phyloP scores from a whole-genome alignment of 1,140 invertebrate species.

The Drosophila malerkotliana region DNA sequence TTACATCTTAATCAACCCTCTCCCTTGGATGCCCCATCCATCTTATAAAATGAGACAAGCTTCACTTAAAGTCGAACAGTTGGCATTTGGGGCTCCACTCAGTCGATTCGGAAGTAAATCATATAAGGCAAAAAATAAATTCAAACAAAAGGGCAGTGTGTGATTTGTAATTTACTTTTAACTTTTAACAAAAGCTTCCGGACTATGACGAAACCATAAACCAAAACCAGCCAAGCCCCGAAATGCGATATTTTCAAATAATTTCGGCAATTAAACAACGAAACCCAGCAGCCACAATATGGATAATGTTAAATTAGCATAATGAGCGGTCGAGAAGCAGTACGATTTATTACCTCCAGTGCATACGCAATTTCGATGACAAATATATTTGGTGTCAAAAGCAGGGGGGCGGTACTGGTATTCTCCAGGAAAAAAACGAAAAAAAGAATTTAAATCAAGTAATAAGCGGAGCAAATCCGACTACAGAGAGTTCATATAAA shows the following conservation, averaged over 20 bases:
- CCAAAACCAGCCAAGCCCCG: slow-evolving; percentile 26
- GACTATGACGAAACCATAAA: slow-evolving; percentile 19
- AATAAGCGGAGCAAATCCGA: slow-evolving; percentile 25
- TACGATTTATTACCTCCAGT: slow-evolving; percentile 31
- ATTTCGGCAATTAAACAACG: slow-evolving; percentile 39
- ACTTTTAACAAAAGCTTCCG: slow-evolving; percentile 21
- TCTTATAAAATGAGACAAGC: slow-evolving; percentile 33
- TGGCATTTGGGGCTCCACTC: slow-evolving; percentile 37
- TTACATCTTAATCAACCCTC: slow-evolving; percentile 24
- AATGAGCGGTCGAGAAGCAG: slow-evolving; percentile 19
- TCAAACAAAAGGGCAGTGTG: slow-evolving; percentile 27
- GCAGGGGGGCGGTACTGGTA: slow-evolving; percentile 7
- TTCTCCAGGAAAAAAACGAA: slow-evolving; percentile 3
- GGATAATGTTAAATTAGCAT: slow-evolving; percentile 33
- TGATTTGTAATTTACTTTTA: slow-evolving; percentile 3
- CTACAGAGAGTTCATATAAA: slow-evolving; percentile 38
- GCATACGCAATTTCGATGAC: slow-evolving; percentile 27
- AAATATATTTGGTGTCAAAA: slow-evolving; percentile 30
- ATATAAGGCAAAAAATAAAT: slow-evolving; percentile 3
- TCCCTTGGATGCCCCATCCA: background rate
- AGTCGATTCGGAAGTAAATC: slow-evolving; percentile 40
- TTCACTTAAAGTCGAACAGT: slow-evolving; percentile 29
- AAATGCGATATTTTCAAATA: slow-evolving; percentile 20
- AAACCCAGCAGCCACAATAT: background rate
- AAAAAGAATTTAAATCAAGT: slow-evolving; percentile 2